A percentile compares a stretch with the other conserved stretches of the same genome.
These are phyloP conservation scores for Eilema depressum DNA, from an alignment of 2,888 invertebrate species.

Conservation along the genomic window DNA sequence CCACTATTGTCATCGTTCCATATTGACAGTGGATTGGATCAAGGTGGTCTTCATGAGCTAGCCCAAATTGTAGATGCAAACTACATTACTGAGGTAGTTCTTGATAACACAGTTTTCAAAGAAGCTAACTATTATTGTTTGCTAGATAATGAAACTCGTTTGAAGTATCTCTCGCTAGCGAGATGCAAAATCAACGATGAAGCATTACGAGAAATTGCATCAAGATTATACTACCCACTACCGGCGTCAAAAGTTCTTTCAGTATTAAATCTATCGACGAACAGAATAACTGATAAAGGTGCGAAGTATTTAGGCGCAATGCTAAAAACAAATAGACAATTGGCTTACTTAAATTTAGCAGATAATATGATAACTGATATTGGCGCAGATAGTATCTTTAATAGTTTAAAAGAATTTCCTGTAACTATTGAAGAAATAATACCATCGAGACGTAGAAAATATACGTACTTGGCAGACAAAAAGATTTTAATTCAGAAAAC, in stretches of 20 bases:
- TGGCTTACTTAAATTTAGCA: constrained; percentile 72
- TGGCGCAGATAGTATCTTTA: constrained; percentile 62
- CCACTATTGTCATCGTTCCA: constrained; percentile 3
- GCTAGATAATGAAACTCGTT: constrained; percentile 47
- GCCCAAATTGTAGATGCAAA: not conserved
- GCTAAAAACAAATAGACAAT: constrained; percentile 68
- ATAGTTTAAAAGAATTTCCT: constrained; percentile 34
- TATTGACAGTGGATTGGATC: constrained; percentile 14
- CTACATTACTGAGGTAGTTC: constrained; percentile 19
- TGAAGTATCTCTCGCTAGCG: constrained; percentile 62
- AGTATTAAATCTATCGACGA: constrained; percentile 68
- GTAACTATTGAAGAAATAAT: constrained; percentile 59
- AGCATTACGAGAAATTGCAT: constrained; percentile 57
- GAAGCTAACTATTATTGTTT: constrained; percentile 61
- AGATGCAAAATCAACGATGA: constrained; percentile 65
- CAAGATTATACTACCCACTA: constrained; percentile 39
- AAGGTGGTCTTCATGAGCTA: constrained; percentile 8
- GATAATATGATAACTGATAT: constrained; percentile 66
- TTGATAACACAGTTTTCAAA: constrained; percentile 9
- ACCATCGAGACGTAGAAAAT: constrained; percentile 41
- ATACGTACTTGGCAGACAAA: constrained; percentile 57
- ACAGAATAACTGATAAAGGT: constrained; percentile 69
- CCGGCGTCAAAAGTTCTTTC: constrained; percentile 58
- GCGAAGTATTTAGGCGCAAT: constrained; percentile 61
- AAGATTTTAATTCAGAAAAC: constrained; percentile 44